phyloP scores from a whole-genome alignment of 2,797 vertebrate species.

The Peromyscus aztecus region DNA sequence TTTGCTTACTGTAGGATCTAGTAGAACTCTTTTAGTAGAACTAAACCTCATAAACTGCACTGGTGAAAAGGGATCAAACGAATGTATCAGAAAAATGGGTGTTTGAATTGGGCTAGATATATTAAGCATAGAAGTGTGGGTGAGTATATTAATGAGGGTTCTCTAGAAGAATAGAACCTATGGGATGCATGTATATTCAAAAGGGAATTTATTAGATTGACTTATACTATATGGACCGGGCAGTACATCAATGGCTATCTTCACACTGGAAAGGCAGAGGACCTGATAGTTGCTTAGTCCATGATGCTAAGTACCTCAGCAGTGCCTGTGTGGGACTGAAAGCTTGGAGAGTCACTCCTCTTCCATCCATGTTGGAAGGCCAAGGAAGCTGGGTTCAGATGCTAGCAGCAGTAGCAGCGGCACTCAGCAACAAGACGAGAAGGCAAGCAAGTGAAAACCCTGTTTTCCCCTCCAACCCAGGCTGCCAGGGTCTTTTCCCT shows the following conservation, averaged over 20 bases:
- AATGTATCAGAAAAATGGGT: not conserved
- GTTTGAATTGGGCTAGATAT: not conserved
- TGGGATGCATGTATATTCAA: not conserved
- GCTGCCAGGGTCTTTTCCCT: not conserved
- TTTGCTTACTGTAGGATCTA: conserved; percentile 17
- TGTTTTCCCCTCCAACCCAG: no score
- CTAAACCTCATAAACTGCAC: not conserved
- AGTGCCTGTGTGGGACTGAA: not conserved
- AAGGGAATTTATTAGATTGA: not conserved
- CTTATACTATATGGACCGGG: not conserved
- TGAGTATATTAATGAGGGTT: not conserved
- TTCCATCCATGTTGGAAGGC: not conserved
- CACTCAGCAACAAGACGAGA: not conserved
- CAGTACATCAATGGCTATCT: not conserved
- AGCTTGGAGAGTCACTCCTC: not conserved
- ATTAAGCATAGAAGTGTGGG: not conserved
- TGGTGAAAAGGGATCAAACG: conserved; percentile 15
- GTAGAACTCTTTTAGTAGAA: not conserved
- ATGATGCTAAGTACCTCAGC: not conserved
- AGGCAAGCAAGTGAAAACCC: not conserved
- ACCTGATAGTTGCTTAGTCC: not conserved
- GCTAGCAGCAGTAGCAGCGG: not conserved
- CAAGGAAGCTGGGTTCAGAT: not conserved
- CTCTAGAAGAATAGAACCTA: not conserved
- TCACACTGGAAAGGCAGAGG: not conserved